A percentile compares a stretch with the other conserved stretches of the same genome.
Conservation (phyloP, 2,888 invertebrate genomes). For the Noctua fimbriata region DNA sequence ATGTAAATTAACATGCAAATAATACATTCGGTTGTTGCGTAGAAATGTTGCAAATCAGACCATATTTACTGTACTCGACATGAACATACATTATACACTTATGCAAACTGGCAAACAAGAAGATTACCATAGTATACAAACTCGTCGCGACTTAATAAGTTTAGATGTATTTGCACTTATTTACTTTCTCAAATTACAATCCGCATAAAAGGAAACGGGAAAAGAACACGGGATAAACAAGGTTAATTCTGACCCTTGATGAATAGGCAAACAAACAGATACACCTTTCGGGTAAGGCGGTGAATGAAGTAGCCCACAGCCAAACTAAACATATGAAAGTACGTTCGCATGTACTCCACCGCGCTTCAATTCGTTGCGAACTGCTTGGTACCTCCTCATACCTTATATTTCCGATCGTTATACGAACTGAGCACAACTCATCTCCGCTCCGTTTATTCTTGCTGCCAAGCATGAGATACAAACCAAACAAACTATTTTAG, state of each 20-base stretch:
- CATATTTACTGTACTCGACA: slow-evolving; percentile 45
- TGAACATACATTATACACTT: slow-evolving; percentile 31
- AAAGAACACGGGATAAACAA: slow-evolving; percentile 28
- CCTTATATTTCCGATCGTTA: slow-evolving; percentile 42
- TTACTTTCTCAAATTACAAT: slow-evolving; percentile 37
- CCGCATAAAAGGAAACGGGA: slow-evolving; percentile 24
- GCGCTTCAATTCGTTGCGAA: slow-evolving; percentile 8
- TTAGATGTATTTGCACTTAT: slow-evolving; percentile 21
- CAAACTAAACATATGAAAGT: slow-evolving; percentile 12
- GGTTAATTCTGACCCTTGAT: slow-evolving; percentile 32
- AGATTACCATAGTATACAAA: slow-evolving; percentile 43
- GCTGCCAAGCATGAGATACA: slow-evolving; percentile 24
- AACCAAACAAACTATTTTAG: slow-evolving; percentile 10
- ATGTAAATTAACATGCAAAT: slow-evolving; percentile 58
- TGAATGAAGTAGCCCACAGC: neutral
- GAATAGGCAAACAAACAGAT: slow-evolving; percentile 33
- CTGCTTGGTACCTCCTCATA: slow-evolving; percentile 21
- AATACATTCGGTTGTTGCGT: slow-evolving; percentile 49
- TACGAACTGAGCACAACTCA: slow-evolving; percentile 44
- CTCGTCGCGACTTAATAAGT: slow-evolving; percentile 22
- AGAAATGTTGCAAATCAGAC: slow-evolving; percentile 55
- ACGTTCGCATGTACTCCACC: neutral
- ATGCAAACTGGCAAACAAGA: slow-evolving; percentile 50
- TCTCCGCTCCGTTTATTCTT: slow-evolving; percentile 47
- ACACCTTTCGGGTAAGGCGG: slow-evolving; percentile 1